Base-by-base conservation (phyloP, 2,113 vertebrate species). In the Scortum barcoo region DNA sequence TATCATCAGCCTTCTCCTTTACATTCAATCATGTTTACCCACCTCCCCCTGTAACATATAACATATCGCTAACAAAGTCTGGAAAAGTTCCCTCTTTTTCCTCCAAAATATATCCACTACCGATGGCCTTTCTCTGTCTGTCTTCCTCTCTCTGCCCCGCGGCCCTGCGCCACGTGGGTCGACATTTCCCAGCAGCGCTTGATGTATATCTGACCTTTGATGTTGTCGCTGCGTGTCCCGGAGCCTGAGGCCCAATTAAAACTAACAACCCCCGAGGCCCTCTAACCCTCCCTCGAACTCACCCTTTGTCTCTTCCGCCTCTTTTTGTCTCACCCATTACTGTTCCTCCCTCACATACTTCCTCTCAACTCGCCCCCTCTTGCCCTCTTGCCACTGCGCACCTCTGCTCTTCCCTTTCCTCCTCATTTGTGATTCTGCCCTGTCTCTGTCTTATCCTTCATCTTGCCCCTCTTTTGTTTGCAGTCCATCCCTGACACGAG, bases 201-300 rank as follows among this genome's bases (percentile, higher is more conserved):
- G 95, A 96, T 95, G 92, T 95, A 95, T 95, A 95, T 95, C 95
- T 96, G 94, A 95, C 95, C 95, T 96, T 96, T 96, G 93, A 95
- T 95, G 95, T 93, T 93, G 93, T 94, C 90, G 80, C 92, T 78
- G 81, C 80, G 30, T 91, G 90, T 93, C 91, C 92, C 53, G 24
- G 62, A 92, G 93, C 92, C 89, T 51, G 72, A 89, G 89, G 92
- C 88, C 94, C 94, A 95, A 95, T 96, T 96, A 96, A 94, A 95
- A 91, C 90, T 92, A 94, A 94, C 94, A 94, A 91, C 83, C 89
- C 76, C 76, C 1, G 16, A 80, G 78, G 86, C 81, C 74, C 33
- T 60, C 48, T 51, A 54, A 74, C 74, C 72, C 51, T 84, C 46
- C 56, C 65, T 66, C 57, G 4, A 81, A 86, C 83, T 80, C 78